phyloP scores from a whole-genome alignment of 2,888 invertebrate species.

The Trachelus iudaicus region DNA sequence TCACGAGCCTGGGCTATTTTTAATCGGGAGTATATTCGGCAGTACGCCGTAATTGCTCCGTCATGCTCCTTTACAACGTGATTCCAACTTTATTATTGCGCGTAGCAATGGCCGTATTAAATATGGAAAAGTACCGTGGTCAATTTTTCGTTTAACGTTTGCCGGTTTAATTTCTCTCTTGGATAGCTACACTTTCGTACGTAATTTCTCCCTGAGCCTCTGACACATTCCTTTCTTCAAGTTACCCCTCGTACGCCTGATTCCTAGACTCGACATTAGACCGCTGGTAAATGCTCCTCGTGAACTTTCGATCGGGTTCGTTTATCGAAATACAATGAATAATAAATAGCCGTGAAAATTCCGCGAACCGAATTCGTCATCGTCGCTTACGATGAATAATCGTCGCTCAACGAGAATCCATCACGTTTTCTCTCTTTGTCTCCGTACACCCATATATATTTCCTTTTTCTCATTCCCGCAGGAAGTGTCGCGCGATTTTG shows the following conservation, averaged over 20 bases:
- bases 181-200: slow-evolving; percentile 36
- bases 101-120: neutral
- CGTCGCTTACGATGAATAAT: neutral
- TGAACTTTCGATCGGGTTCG: slow-evolving; percentile 7
- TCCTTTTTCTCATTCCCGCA: too few species aligned
- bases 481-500: too few species aligned
- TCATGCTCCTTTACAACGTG: neutral
- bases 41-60: neutral
- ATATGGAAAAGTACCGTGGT: neutral
- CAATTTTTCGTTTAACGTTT: neutral
- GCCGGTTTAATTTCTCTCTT: neutral
- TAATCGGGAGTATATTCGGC: neutral
- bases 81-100: neutral
- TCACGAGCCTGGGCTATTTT: neutral
- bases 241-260: slow-evolving; percentile 34
- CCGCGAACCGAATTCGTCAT: neutral
- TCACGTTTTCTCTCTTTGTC: neutral
- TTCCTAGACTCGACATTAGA: slow-evolving; percentile 28
- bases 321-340: slow-evolving; percentile 1
- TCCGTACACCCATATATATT: too few species aligned
- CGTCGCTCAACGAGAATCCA: neutral
- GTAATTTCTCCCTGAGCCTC: slow-evolving; percentile 32
- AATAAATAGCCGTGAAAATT: neutral
- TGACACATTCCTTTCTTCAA: slow-evolving; percentile 31
- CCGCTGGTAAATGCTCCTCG: slow-evolving; percentile 27